A percentile compares a stretch with the other conserved stretches of the same genome.
These are phyloP conservation scores for Tuta absoluta DNA, from an alignment of 2,888 invertebrate species.

Conservation along the genomic window DNA sequence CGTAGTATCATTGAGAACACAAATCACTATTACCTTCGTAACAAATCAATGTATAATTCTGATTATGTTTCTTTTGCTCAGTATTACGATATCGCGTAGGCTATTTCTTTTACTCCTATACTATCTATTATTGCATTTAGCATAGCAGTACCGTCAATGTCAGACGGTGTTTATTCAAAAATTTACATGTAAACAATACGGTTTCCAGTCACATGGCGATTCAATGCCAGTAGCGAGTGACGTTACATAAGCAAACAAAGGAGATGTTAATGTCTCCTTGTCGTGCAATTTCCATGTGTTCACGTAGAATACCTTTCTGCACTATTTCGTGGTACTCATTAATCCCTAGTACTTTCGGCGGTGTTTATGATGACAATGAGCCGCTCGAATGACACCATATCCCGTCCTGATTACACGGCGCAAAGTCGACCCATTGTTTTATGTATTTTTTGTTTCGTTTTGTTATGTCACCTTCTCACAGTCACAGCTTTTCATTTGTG, in stretches of 20 bases:
- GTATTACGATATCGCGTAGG: constrained; percentile 37
- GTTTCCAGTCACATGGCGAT: constrained; percentile 44
- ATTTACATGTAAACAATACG: constrained; percentile 51
- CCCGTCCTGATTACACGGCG: constrained; percentile 63
- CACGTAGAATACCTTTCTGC: constrained; percentile 29
- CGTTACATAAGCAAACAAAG: constrained; percentile 46
- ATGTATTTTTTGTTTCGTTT: constrained; percentile 45
- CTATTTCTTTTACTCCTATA: constrained; percentile 43
- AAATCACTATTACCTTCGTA: constrained; percentile 60
- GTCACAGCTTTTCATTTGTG: constrained; percentile 40
- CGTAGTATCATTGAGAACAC: constrained; percentile 62
- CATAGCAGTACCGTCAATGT: constrained; percentile 53
- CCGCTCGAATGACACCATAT: constrained; percentile 39
- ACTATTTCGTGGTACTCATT: constrained; percentile 23
- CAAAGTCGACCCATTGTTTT: constrained; percentile 78
- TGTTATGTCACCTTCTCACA: constrained; percentile 4
- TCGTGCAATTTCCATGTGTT: constrained; percentile 33
- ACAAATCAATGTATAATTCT: constrained; percentile 53
- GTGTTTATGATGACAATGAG: constrained; percentile 1
- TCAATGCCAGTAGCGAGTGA: constrained; percentile 50
- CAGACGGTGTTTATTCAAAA: constrained; percentile 53
- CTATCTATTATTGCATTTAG: constrained; percentile 46
- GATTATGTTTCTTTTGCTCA: constrained; percentile 46
- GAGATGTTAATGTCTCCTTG: constrained; percentile 37
- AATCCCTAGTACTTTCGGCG: constrained; percentile 4